phyloP scores from a whole-genome alignment of 2,113 vertebrate species.

The Trichechus manatus region DNA sequence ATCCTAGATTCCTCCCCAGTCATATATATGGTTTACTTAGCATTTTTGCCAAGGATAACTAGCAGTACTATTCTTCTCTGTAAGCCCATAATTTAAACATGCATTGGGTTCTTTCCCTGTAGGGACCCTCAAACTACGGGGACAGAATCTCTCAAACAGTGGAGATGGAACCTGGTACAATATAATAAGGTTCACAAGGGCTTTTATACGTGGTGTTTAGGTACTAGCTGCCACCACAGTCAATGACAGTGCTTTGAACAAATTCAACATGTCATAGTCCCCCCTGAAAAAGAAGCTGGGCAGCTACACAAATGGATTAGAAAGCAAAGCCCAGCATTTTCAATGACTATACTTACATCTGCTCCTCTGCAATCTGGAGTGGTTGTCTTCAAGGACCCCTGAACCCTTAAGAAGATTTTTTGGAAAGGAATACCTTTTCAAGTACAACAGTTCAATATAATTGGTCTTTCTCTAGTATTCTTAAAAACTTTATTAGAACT shows the following conservation, averaged over 20 bases:
- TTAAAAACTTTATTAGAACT: slow-evolving; percentile 17
- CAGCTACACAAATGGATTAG: not conserved
- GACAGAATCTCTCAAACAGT: not conserved
- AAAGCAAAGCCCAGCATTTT: not conserved
- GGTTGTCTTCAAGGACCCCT: not conserved
- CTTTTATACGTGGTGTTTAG: not conserved
- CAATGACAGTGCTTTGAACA: not conserved
- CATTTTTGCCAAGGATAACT: not conserved
- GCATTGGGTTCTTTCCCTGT: not conserved
- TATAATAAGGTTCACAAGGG: not conserved
- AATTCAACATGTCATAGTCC: not conserved
- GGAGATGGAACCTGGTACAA: not conserved
- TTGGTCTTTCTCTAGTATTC: not conserved
- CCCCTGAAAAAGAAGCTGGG: not conserved
- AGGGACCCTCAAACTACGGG: not conserved
- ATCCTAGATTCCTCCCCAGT: not conserved
- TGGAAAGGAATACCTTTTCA: not conserved
- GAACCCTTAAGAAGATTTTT: not conserved
- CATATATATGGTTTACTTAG: not conserved
- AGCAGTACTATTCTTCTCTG: not conserved
- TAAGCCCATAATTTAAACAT: not conserved
- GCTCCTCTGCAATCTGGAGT: not conserved
- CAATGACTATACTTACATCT: not conserved
- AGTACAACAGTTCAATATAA: not conserved
- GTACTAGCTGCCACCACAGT: not conserved